Percentiles rank a stretch among this genome's conserved stretches.
phyloP scores from a whole-genome alignment of 2,888 invertebrate genomes.

The Dromius quadrimaculatus region DNA sequence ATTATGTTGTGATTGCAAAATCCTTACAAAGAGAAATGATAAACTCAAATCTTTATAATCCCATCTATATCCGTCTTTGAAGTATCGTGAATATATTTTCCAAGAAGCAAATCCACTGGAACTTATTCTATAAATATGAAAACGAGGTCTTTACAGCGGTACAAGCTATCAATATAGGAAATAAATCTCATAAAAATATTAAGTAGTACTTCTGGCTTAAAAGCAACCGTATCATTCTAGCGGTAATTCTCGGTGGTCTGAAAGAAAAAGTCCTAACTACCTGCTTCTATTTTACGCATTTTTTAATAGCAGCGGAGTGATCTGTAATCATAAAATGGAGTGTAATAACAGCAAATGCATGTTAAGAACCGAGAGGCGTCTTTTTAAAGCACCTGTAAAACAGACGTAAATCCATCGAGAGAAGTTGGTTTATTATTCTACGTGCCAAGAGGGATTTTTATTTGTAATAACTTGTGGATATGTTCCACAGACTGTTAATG shows the following conservation, averaged over 20 bases:
- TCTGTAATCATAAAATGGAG: constrained; percentile 47
- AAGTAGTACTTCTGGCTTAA: constrained; percentile 11
- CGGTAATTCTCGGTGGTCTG: constrained; percentile 13
- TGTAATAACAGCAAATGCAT: constrained; percentile 48
- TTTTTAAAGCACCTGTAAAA: constrained; percentile 32
- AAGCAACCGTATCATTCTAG: constrained; percentile 10
- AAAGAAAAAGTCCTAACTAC: constrained; percentile 17
- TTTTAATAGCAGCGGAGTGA: constrained; percentile 43
- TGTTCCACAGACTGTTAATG: not conserved
- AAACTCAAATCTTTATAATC: not conserved
- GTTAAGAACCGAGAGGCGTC: constrained; percentile 1
- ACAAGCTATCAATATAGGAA: constrained; percentile 25
- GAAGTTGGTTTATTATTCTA: constrained; percentile 32
- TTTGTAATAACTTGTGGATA: not conserved
- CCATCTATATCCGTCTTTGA: constrained; percentile 3
- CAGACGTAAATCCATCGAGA: constrained; percentile 14
- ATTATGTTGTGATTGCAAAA: no score
- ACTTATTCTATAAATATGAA: constrained; percentile 27
- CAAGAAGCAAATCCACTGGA: constrained; percentile 4
- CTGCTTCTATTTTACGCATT: constrained; percentile 42
- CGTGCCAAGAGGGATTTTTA: constrained; percentile 7
- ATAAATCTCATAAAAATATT: constrained; percentile 16
- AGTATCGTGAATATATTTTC: constrained; percentile 5
- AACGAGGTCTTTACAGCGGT: not conserved
- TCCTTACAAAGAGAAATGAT: no score